Conservation (phyloP, 2,113 vertebrate species). For the Percopsis transmontana region DNA sequence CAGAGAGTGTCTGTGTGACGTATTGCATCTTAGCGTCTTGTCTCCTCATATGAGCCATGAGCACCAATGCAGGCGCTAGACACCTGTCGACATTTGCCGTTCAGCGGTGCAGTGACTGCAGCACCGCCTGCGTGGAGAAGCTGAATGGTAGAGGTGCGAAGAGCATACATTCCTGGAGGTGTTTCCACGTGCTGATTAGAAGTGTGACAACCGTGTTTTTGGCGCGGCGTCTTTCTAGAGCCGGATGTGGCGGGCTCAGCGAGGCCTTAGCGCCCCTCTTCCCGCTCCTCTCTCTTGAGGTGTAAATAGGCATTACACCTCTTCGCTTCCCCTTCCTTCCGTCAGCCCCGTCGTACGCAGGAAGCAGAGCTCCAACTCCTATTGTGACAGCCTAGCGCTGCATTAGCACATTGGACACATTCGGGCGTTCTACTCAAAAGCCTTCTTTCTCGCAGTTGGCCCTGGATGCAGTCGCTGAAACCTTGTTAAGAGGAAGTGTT, state of each 20-base stretch:
- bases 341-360: conserved; percentile 54
- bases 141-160: no score
- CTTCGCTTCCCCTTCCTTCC: conserved; percentile 36
- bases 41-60: conserved; percentile 29
- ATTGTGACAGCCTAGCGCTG: conserved; percentile 13
- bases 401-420: conserved; percentile 18
- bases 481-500: conserved; percentile 1
- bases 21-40: conserved; percentile 56
- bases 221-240: conserved; percentile 54
- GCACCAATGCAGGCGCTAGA: conserved; percentile 42
- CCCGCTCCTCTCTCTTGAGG: conserved; percentile 72
- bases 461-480: conserved; percentile 19
- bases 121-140: neutral
- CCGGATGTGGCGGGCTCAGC: conserved; percentile 52
- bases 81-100: conserved; percentile 40
- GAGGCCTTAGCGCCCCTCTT: conserved; percentile 62
- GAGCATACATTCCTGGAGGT: conserved; percentile 25
- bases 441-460: conserved; percentile 7
- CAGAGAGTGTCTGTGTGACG: conserved; percentile 56
- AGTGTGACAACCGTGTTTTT: conserved; percentile 71
- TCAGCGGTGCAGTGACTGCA: conserved; percentile 39
- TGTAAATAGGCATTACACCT: conserved; percentile 71
- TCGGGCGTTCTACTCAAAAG: conserved; percentile 18
- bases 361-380: conserved; percentile 50
- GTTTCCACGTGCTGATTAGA: conserved; percentile 69